Conservation (phyloP, 2,888 invertebrate genomes). For the Cremastinae sp. region DNA sequence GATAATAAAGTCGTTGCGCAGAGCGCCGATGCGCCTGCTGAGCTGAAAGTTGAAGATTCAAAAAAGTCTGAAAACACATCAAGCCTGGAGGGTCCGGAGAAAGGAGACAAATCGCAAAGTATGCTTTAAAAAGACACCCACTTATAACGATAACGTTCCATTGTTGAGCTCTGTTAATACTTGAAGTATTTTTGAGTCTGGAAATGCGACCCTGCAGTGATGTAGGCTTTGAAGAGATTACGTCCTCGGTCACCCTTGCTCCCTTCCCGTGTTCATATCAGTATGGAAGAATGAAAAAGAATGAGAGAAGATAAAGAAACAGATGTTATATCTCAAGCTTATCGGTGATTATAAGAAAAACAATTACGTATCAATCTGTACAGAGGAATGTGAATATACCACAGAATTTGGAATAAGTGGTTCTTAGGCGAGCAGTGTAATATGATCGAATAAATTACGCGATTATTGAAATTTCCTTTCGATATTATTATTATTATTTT, state of each 20-base stretch:
- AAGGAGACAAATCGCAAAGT: constrained; percentile 46
- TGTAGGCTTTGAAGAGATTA: constrained; percentile 43
- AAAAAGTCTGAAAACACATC: constrained; percentile 38
- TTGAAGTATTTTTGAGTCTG: constrained; percentile 47
- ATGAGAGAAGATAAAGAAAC: constrained; percentile 33
- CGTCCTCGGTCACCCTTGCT: constrained; percentile 30
- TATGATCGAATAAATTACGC: constrained; percentile 53
- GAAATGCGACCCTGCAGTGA: constrained; percentile 34
- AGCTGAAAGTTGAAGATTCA: constrained; percentile 11
- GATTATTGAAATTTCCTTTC: constrained; percentile 53
- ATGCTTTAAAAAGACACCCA: constrained; percentile 41
- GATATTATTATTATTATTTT: constrained; percentile 44
- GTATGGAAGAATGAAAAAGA: constrained; percentile 48
- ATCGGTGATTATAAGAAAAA: constrained; percentile 40
- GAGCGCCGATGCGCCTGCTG: not conserved
- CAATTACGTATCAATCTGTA: constrained; percentile 56
- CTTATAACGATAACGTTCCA: constrained; percentile 34
- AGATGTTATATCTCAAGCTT: constrained; percentile 37
- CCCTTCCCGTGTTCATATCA: constrained; percentile 21
- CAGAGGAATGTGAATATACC: constrained; percentile 54
- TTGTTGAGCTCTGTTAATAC: constrained; percentile 49
- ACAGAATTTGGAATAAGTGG: constrained; percentile 51
- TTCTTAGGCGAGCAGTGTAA: constrained; percentile 38
- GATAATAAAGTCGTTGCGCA: constrained; percentile 16
- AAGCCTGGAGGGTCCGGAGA: constrained; percentile 36